A percentile compares a stretch with the other conserved stretches of the same genome.
phyloP scores from a whole-genome alignment of 2,797 vertebrate genomes.

The Chelmon rostratus region DNA sequence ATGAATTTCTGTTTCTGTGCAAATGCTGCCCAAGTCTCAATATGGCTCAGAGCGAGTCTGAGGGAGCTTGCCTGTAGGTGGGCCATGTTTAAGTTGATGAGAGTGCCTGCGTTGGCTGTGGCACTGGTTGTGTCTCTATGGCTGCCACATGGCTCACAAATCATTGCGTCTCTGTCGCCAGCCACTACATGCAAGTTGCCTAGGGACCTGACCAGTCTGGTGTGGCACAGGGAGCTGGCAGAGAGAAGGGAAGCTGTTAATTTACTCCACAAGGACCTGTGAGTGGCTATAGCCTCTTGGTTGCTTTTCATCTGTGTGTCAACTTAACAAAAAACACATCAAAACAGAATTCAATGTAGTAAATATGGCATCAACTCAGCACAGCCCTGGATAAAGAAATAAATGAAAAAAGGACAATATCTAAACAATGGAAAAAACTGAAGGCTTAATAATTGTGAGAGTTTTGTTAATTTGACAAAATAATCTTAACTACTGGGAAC shows the following conservation, averaged over 20 bases:
- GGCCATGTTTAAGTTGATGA: slow-evolving; percentile 83
- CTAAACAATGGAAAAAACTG: not conserved
- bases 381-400: not conserved
- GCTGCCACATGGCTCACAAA: slow-evolving; percentile 80
- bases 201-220: slow-evolving; percentile 86
- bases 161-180: slow-evolving; percentile 78
- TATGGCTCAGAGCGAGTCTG: slow-evolving; percentile 58
- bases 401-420: not conserved
- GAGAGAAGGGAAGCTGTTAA: slow-evolving; percentile 80
- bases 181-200: slow-evolving; percentile 86
- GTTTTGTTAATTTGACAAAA: not conserved
- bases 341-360: slow-evolving; percentile 1
- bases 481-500: not conserved
- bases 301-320: slow-evolving; percentile 48
- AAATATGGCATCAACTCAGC: not conserved
- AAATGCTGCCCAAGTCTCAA: slow-evolving; percentile 55
- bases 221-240: slow-evolving; percentile 85
- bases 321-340: slow-evolving; percentile 13
- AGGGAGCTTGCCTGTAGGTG: slow-evolving; percentile 80
- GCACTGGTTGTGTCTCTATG: slow-evolving; percentile 74
- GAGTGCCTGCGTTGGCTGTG: slow-evolving; percentile 74
- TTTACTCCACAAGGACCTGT: slow-evolving; percentile 51
- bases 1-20: slow-evolving; percentile 15
- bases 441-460: not conserved
- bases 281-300: slow-evolving; percentile 77